Percentiles rank a stretch among this genome's conserved stretches.
phyloP scores from a whole-genome alignment of 2,888 invertebrate species.

The Volucella inflata region DNA sequence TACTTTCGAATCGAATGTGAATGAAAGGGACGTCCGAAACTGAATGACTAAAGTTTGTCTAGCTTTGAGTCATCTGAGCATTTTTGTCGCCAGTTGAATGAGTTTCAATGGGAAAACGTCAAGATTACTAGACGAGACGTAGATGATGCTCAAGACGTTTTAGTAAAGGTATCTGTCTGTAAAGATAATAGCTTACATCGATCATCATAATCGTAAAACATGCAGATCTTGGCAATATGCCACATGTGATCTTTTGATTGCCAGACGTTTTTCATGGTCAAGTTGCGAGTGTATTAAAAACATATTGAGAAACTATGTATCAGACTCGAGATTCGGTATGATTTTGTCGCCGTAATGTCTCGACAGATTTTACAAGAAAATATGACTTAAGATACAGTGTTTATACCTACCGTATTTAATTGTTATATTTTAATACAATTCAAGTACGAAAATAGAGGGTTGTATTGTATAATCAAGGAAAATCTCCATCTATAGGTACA shows the following conservation, averaged over 20 bases:
- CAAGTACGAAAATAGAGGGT: too few species aligned
- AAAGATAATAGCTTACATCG: not conserved
- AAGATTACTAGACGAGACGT: not conserved
- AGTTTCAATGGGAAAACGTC: conserved; percentile 12
- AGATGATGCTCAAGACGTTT: not conserved
- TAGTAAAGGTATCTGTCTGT: conserved; percentile 18
- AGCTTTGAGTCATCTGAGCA: conserved; percentile 37
- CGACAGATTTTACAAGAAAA: too few species aligned
- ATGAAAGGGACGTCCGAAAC: not conserved
- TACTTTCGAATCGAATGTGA: not conserved
- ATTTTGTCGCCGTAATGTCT: conserved; percentile 42
- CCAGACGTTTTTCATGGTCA: conserved; percentile 38
- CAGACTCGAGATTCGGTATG: not conserved
- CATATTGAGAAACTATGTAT: not conserved
- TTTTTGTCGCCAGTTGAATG: not conserved
- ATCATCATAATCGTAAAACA: conserved; percentile 8
- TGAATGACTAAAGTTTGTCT: conserved; percentile 9
- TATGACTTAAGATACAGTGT: not conserved
- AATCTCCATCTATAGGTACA: too few species aligned
- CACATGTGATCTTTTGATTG: conserved; percentile 41
- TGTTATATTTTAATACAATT: too few species aligned
- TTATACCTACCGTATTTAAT: too few species aligned
- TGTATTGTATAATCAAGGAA: too few species aligned
- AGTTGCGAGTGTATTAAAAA: not conserved
- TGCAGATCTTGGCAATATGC: conserved; percentile 47